These are phyloP conservation scores for Pluvialis apricaria DNA, from an alignment of 2,113 vertebrate species.

Conservation along the genomic window DNA sequence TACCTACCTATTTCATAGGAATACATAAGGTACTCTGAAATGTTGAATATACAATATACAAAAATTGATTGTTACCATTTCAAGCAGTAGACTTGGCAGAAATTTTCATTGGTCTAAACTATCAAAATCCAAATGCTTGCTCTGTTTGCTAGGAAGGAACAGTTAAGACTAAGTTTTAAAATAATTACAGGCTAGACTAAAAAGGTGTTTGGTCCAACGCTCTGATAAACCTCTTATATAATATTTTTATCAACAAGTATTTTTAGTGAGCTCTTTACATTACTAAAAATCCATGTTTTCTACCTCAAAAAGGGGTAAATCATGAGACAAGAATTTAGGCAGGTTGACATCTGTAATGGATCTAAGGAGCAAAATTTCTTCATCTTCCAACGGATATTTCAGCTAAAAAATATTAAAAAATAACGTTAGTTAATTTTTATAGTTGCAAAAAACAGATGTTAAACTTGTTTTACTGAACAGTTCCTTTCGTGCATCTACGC, in stretches of 20 bases:
- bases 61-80: neutral
- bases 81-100: neutral
- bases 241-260: neutral
- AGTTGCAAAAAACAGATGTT: neutral
- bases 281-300: neutral
- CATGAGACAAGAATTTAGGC: slow-evolving; percentile 89
- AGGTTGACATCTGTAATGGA: slow-evolving; percentile 93
- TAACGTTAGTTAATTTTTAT: neutral
- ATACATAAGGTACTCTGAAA: neutral
- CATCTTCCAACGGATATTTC: slow-evolving; percentile 86
- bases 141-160: neutral
- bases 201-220: neutral
- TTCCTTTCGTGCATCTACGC: neutral
- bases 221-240: neutral
- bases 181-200: neutral
- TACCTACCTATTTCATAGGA: neutral
- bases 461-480: neutral
- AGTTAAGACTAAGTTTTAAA: neutral
- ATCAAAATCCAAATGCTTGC: neutral
- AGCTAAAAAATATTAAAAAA: slow-evolving; percentile 66
- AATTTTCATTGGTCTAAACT: neutral
- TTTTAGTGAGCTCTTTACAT: neutral
- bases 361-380: slow-evolving; percentile 87
- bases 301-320: slow-evolving; percentile 92
- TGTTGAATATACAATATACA: neutral